These are phyloP conservation scores for Hyposoter dolosus DNA, from an alignment of 2,888 invertebrate genomes.

Conservation along the genomic window DNA sequence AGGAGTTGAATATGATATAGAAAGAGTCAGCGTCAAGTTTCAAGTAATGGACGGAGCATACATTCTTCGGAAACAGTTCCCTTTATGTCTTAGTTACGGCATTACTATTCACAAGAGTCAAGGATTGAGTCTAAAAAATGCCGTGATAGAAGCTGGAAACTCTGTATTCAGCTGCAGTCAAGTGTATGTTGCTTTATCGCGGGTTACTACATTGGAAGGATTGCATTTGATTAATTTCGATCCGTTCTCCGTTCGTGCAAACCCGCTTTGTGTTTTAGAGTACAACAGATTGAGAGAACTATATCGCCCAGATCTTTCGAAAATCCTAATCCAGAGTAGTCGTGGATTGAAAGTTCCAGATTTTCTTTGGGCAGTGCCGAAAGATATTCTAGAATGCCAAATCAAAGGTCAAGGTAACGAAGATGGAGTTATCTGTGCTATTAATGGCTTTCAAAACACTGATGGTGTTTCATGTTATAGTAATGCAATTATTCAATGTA, in stretches of 20 bases:
- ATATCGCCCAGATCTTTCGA: conserved; percentile 61
- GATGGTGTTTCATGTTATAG: conserved; percentile 41
- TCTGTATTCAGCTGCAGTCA: conserved; percentile 69
- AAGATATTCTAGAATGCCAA: background rate
- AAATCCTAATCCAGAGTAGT: background rate
- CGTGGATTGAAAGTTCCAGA: conserved; percentile 39
- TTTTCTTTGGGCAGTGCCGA: conserved; percentile 40
- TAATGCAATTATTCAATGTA: conserved; percentile 51
- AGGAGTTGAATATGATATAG: conserved; percentile 58
- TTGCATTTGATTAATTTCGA: conserved; percentile 67
- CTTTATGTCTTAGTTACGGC: conserved; percentile 71
- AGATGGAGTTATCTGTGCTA: background rate
- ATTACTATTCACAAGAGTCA: too few relatives aligned
- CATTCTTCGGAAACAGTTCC: conserved; percentile 69
- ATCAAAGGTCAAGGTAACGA: background rate
- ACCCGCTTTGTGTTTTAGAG: conserved; percentile 66
- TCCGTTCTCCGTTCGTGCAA: conserved; percentile 64
- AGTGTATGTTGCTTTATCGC: conserved; percentile 70
- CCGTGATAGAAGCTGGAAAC: conserved; percentile 68
- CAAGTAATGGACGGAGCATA: conserved; percentile 66
- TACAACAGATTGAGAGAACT: conserved; percentile 69
- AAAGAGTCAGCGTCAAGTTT: conserved; percentile 65
- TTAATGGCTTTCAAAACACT: conserved; percentile 43
- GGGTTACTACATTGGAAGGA: conserved; percentile 67
- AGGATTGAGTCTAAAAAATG: too few relatives aligned